These are phyloP conservation scores for Drosophila paranaensis DNA, from an alignment of 2,888 invertebrate species.

Conservation along the genomic window DNA sequence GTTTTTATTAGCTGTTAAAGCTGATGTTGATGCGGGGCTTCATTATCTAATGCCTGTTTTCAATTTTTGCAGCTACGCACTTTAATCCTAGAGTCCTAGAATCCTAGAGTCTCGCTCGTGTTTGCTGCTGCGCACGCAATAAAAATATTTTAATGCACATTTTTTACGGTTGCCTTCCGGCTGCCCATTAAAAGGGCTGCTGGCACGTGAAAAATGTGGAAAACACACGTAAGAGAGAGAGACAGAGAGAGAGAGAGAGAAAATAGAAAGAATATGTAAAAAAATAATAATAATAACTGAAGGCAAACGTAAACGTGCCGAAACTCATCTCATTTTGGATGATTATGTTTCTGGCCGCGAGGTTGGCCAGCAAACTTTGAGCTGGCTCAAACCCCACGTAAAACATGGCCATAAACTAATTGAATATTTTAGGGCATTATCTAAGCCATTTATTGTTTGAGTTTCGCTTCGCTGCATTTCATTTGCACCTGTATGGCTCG, in stretches of 20 bases:
- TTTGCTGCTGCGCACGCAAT: conserved; percentile 51
- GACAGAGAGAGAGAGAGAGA: neutral
- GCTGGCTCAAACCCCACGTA: conserved; percentile 35
- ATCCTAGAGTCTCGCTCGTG: conserved; percentile 26
- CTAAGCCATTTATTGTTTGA: conserved; percentile 77
- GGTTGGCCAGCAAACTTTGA: conserved; percentile 16
- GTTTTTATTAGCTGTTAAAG: conserved; percentile 65
- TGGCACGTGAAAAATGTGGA: conserved; percentile 51
- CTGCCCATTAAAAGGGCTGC: conserved; percentile 69
- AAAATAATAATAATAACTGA: conserved; percentile 64
- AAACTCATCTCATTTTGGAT: conserved; percentile 58
- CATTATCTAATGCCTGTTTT: conserved; percentile 73
- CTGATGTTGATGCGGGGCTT: conserved; percentile 39
- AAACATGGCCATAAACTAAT: conserved; percentile 77
- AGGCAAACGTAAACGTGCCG: conserved; percentile 47
- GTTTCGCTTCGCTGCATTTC: conserved; percentile 74
- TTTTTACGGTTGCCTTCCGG: conserved; percentile 56
- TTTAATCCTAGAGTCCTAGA: conserved; percentile 53
- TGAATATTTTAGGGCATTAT: conserved; percentile 77
- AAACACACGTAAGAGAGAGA: conserved; percentile 11
- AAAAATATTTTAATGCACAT: conserved; percentile 77
- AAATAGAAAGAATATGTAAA: conserved; percentile 21
- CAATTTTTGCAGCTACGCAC: conserved; percentile 58
- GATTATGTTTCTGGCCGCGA: conserved; percentile 46
- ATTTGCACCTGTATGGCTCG: conserved; percentile 61